Conservation (phyloP, 2,797 vertebrate species). For the Siniperca obscura region DNA sequence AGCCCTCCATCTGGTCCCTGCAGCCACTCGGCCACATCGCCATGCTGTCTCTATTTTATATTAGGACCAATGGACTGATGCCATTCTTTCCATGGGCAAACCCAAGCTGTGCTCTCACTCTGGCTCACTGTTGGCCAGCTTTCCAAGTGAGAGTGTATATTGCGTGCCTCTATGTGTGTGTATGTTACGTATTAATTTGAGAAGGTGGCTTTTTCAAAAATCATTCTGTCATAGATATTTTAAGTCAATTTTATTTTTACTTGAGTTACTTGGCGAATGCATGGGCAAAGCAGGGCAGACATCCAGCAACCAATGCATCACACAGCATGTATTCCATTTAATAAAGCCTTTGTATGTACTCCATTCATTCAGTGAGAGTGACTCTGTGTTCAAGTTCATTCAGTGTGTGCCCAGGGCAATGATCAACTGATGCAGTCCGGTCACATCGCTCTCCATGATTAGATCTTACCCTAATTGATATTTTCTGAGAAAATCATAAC, state of each 20-base stretch:
- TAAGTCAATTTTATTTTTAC: slow-evolving; percentile 42
- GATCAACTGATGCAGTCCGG: slow-evolving; percentile 37
- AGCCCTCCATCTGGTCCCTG: slow-evolving; percentile 53
- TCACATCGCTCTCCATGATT: slow-evolving; percentile 55
- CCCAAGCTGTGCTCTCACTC: slow-evolving; percentile 45
- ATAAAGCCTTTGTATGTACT: slow-evolving; percentile 38
- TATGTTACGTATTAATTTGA: slow-evolving; percentile 8
- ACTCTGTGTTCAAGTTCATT: slow-evolving; percentile 19
- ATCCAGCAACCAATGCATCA: slow-evolving; percentile 48
- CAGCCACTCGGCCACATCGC: slow-evolving; percentile 34
- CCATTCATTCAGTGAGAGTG: slow-evolving; percentile 21
- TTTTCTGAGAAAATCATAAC: slow-evolving; percentile 35
- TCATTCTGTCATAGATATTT: slow-evolving; percentile 21
- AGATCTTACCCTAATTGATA: slow-evolving; percentile 46
- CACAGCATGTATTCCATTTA: slow-evolving; percentile 46
- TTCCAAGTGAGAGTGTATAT: slow-evolving; percentile 3
- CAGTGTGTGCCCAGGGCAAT: not conserved
- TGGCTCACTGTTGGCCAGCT: slow-evolving; percentile 26
- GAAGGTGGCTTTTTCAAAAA: slow-evolving; percentile 27
- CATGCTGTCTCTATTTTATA: slow-evolving; percentile 57
- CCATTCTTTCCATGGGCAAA: slow-evolving; percentile 69
- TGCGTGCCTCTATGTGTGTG: slow-evolving; percentile 23
- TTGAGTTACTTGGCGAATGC: slow-evolving; percentile 25
- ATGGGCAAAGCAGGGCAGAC: slow-evolving; percentile 4
- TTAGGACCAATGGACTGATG: slow-evolving; percentile 59